Evolutionary conservation across 2,113 vertebrate genomes (phyloP), one percentile per base, ranked within the genome.

Genomic region (Dromaius novaehollandiae): DNA sequence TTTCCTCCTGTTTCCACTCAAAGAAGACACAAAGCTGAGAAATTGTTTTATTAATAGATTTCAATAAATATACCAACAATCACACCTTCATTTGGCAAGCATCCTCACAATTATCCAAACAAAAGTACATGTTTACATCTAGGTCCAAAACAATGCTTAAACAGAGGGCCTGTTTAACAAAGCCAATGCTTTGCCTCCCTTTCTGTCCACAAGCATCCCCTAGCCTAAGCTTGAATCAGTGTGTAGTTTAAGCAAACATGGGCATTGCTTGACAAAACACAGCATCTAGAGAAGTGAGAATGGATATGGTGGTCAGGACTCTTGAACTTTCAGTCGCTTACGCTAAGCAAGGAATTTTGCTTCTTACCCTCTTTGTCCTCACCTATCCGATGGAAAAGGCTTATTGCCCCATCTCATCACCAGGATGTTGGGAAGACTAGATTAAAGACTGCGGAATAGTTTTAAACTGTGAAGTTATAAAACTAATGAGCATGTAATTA

Each of bases 81-180:
- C 12, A 42, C 16, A 66, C 77, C 91, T 97, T 90, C 69, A 91
- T 76, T 77, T 76, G 88, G 55, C 85, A 96, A 82, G 94, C 80
- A 95, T 61, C 65, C 69, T 88, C 71, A 66, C 10, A 13, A 69
- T 85, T 88, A 76, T 13, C 65, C 46, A 84, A 78, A 82, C 70
- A 74, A 86, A 95, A 96, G 69, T 56, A 70, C 6, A 53, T 83
- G 46, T 64, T 68, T 92, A 93, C n/a, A 65, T 50, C 74, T 91
- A 66, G 73, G 48, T 88, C 70, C 71, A 96, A 91, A 97, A 68
- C 7, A n/a, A 68, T 56, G 38, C 68, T 81, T 88, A 74, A 76
- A 51, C 36, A 90, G 51, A 89, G 22, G 3, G 18, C 9, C 46
- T 88, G 61, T 63, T 60, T 30, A 2, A 28, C 77, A 81, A 55